Evolutionary conservation across 2,888 invertebrate genomes (phyloP).

Genomic region (Phyllotreta cruciferae): DNA sequence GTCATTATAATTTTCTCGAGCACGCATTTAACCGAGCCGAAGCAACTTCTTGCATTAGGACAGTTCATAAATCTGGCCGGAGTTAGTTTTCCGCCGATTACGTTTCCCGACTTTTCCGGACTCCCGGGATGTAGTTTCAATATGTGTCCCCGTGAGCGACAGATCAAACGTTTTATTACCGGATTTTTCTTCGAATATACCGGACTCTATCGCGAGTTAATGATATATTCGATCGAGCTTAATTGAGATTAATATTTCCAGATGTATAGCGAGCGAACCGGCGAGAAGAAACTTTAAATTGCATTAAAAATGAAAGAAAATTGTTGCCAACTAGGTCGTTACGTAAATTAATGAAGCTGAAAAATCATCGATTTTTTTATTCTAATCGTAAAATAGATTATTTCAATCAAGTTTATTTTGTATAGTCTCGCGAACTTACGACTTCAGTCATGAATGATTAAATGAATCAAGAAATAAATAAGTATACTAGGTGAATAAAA

Average conservation of each 20-base stretch:
- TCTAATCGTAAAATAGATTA: too few relatives aligned
- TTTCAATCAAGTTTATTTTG: too few relatives aligned
- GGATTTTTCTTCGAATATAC: constrained; percentile 19
- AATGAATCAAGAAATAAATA: too few relatives aligned
- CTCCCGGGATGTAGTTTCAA: constrained; percentile 39
- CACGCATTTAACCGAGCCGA: constrained; percentile 50
- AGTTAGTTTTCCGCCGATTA: constrained; percentile 47
- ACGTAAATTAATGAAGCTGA: too few relatives aligned
- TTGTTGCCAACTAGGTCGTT: too few relatives aligned
- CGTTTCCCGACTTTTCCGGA: constrained; percentile 41
- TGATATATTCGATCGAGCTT: constrained; percentile 1
- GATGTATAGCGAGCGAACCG: neutral
- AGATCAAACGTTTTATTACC: constrained; percentile 43
- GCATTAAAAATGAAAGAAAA: too few relatives aligned
- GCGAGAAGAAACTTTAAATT: too few relatives aligned
- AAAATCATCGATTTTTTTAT: too few relatives aligned
- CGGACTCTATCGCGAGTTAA: constrained; percentile 9
- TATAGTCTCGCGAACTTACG: too few relatives aligned
- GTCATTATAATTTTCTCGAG: constrained; percentile 52
- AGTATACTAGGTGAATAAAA: too few relatives aligned
- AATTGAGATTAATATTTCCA: constrained; percentile 1
- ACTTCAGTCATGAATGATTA: too few relatives aligned
- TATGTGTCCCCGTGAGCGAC: constrained; percentile 37
- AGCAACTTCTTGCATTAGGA: constrained; percentile 50
- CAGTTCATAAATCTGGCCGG: constrained; percentile 49